Evolutionary conservation across 2,113 vertebrate species (phyloP).

Genomic region (Nestor notabilis): DNA sequence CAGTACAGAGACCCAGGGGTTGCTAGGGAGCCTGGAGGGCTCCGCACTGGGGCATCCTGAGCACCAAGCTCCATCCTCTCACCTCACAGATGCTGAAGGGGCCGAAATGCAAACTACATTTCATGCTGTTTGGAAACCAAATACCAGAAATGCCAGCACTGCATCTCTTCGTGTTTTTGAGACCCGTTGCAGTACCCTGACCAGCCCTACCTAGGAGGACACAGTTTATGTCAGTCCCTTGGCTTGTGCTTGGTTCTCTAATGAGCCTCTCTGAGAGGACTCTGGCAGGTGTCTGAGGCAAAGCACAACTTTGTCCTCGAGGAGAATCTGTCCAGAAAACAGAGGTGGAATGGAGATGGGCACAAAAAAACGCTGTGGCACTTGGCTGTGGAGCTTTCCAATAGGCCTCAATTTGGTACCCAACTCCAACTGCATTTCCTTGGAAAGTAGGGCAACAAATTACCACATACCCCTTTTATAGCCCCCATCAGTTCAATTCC

Average conservation of each 20-base stretch:
- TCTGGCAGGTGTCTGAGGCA: neutral
- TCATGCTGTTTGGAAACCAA: neutral
- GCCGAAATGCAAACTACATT: neutral
- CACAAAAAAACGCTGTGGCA: neutral
- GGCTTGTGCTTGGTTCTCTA: neutral
- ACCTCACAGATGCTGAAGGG: neutral
- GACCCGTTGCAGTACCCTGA: fast-evolving
- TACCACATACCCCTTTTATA: neutral
- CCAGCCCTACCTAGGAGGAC: neutral
- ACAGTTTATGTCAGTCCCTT: neutral
- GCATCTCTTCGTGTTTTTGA: neutral
- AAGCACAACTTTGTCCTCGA: neutral
- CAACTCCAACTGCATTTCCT: neutral
- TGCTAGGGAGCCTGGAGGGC: neutral
- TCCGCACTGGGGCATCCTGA: neutral
- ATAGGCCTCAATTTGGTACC: neutral
- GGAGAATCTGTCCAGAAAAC: neutral
- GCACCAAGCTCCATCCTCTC: neutral
- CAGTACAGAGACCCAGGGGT: fast-evolving
- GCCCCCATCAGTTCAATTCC: neutral
- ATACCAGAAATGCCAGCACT: neutral
- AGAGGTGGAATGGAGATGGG: fast-evolving
- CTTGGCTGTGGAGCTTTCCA: neutral
- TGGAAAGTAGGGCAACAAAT: neutral
- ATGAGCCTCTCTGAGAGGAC: neutral